A percentile compares a stretch with the other conserved stretches of the same genome.
phyloP scores from a whole-genome alignment of 2,888 invertebrate genomes.

The Limnephilus marmoratus region DNA sequence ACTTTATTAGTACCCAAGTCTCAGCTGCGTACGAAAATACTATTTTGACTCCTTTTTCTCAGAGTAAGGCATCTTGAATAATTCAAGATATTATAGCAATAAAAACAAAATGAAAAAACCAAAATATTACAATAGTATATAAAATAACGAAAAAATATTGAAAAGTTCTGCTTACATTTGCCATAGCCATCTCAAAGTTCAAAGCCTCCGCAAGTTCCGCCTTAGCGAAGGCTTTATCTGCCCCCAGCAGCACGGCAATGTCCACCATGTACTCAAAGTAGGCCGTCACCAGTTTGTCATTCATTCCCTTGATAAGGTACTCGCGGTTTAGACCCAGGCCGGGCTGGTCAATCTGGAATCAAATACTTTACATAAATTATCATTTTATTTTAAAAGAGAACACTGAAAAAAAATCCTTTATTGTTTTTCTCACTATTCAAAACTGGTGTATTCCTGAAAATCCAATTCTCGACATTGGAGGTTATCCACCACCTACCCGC shows the following conservation, averaged over 20 bases:
- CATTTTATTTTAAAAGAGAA: too few relatives aligned
- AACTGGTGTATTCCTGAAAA: not conserved
- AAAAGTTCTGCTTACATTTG: slow-evolving; percentile 57
- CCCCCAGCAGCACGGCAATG: slow-evolving; percentile 67
- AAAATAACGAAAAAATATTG: too few relatives aligned
- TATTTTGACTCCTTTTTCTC: too few relatives aligned
- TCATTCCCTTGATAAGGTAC: slow-evolving; percentile 66
- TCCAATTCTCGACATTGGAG: too few relatives aligned
- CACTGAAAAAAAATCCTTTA: too few relatives aligned
- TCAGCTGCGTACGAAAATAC: too few relatives aligned
- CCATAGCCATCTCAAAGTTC: slow-evolving; percentile 67
- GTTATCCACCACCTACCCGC: too few relatives aligned
- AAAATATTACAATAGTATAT: not conserved
- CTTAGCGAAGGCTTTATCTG: slow-evolving; percentile 65
- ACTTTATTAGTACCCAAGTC: too few relatives aligned
- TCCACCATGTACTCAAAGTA: slow-evolving; percentile 68
- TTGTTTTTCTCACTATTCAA: not conserved
- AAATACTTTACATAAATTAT: not conserved
- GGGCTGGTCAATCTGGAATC: slow-evolving; percentile 66
- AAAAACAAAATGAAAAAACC: too few relatives aligned
- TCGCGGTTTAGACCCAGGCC: slow-evolving; percentile 66
- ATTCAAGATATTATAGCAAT: not conserved
- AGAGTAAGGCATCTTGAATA: not conserved
- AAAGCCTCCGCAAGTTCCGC: slow-evolving; percentile 67
- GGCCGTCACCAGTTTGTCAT: slow-evolving; percentile 66